Conservation (phyloP, 2,113 vertebrate species). For the Sminthopsis crassicaudata region DNA sequence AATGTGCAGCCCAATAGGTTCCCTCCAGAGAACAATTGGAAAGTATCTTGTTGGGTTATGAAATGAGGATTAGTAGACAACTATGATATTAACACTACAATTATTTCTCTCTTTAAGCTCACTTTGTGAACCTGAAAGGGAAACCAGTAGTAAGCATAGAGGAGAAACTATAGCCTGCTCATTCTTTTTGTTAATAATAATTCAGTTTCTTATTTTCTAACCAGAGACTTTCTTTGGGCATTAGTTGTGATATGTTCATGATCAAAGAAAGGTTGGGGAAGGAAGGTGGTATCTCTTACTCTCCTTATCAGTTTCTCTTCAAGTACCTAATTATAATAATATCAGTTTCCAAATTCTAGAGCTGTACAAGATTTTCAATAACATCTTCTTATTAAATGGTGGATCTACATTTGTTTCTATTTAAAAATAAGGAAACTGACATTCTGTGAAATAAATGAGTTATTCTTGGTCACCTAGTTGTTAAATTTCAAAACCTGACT, state of each 20-base stretch:
- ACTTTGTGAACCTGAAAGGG: not conserved
- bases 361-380: not conserved
- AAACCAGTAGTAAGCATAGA: not conserved
- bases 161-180: not conserved
- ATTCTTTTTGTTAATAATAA: constrained; percentile 16
- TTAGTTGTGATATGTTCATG: not conserved
- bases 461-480: not conserved
- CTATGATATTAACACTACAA: not conserved
- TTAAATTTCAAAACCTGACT: not conserved
- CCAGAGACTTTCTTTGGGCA: not conserved
- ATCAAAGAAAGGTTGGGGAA: not conserved
- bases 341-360: not conserved
- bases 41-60: not conserved
- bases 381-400: not conserved
- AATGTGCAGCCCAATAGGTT: not conserved
- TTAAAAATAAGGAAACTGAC: not conserved
- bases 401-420: not conserved
- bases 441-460: not conserved
- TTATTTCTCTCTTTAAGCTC: not conserved
- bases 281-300: not conserved
- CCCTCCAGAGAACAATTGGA: not conserved
- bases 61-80: not conserved
- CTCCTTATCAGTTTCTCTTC: not conserved
- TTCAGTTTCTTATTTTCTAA: not conserved
- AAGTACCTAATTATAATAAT: not conserved